Percentiles rank a stretch among this genome's conserved stretches.
Conservation (phyloP, 2,113 vertebrate genomes). For the pig (Sus scrofa) region DNA sequence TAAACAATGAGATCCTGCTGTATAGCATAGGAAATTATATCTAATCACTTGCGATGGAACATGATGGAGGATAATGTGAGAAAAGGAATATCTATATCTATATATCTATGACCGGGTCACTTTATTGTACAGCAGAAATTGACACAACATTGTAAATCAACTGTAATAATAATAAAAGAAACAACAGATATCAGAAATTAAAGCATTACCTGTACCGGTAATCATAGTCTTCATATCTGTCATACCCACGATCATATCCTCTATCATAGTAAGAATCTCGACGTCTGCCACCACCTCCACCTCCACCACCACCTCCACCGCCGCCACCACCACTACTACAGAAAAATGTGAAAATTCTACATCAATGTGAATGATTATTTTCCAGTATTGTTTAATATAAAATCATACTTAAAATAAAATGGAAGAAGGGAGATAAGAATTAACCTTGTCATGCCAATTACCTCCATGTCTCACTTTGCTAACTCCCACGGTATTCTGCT, state of each 20-base stretch:
- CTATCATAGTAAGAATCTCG: slow-evolving; percentile 93
- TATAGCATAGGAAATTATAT: no score
- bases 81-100: no score
- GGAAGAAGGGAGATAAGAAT: neutral
- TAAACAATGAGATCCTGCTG: no score
- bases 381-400: slow-evolving; percentile 55
- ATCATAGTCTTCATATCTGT: slow-evolving; percentile 96
- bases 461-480: neutral
- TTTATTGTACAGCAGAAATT: no score
- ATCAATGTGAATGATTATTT: slow-evolving; percentile 35
- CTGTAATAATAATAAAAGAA: no score
- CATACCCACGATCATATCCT: slow-evolving; percentile 93
- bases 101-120: no score
- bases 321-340: slow-evolving; percentile 88
- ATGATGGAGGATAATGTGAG: no score
- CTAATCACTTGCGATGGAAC: no score
- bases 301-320: slow-evolving; percentile 66
- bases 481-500: neutral
- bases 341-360: neutral
- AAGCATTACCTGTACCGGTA: slow-evolving; percentile 92
- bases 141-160: no score
- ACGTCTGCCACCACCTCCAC: slow-evolving; percentile 90
- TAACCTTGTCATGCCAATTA: neutral
- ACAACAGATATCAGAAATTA: neutral
- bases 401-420: neutral